These are phyloP conservation scores for Apamea monoglypha DNA, from an alignment of 2,888 invertebrate species.

Conservation along the genomic window DNA sequence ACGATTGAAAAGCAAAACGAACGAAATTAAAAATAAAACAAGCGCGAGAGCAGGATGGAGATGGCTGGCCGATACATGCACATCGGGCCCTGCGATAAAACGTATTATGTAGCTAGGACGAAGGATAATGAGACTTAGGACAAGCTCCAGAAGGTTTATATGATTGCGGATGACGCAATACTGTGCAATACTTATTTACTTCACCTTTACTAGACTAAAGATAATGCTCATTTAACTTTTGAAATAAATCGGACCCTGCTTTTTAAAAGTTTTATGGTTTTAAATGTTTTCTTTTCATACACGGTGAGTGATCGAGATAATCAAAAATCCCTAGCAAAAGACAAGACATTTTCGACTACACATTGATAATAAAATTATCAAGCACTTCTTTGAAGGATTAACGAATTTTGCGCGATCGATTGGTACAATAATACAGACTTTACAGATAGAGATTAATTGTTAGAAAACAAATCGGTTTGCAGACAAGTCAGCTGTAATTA, in stretches of 20 bases:
- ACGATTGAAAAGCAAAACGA: constrained; percentile 69
- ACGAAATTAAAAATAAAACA: constrained; percentile 67
- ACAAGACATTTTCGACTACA: not conserved
- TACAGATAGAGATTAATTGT: not conserved
- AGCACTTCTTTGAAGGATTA: not conserved
- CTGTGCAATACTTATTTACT: constrained; percentile 61
- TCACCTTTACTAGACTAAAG: constrained; percentile 40
- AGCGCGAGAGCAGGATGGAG: constrained; percentile 63
- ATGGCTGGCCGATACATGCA: constrained; percentile 60
- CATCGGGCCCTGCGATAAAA: constrained; percentile 40
- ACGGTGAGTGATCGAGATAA: not conserved
- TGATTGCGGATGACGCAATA: constrained; percentile 64
- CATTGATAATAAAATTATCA: not conserved
- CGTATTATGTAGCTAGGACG: constrained; percentile 59
- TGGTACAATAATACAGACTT: not conserved
- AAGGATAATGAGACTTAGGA: constrained; percentile 62
- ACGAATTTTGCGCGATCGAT: not conserved
- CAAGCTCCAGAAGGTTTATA: constrained; percentile 44
- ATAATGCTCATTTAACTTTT: constrained; percentile 28
- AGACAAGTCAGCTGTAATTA: not conserved
- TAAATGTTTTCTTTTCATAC: not conserved
- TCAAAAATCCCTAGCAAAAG: not conserved
- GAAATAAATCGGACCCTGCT: not conserved
- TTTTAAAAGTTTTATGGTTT: not conserved
- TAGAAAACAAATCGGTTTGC: not conserved